Percentiles rank a stretch among this genome's conserved stretches.
Conservation (phyloP, 2,888 invertebrate species). For the Sarcophaga caerulescens region DNA sequence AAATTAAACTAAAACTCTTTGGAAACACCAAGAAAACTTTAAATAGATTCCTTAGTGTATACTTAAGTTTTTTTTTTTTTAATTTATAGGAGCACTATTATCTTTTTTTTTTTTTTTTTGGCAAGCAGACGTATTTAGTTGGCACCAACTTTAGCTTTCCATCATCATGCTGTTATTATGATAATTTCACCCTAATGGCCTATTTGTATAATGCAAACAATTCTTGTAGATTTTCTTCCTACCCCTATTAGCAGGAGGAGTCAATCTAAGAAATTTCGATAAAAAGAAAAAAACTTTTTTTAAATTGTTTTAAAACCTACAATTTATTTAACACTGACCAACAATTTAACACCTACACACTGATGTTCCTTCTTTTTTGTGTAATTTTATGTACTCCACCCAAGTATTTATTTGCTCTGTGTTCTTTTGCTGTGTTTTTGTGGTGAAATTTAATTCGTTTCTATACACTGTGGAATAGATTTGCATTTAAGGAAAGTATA, state of each 20-base stretch:
- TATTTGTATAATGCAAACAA: constrained; percentile 5
- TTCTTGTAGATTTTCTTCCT: not conserved
- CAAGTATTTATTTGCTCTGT: not conserved
- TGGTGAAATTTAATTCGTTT: not conserved
- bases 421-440: not conserved
- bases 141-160: not conserved
- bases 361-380: not conserved
- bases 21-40: no score
- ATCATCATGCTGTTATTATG: constrained; percentile 1
- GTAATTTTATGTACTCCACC: not conserved
- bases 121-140: not conserved
- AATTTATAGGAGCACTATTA: not conserved
- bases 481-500: not conserved
- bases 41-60: not conserved
- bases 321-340: not conserved
- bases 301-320: not conserved
- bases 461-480: not conserved
- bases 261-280: not conserved
- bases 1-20: no score
- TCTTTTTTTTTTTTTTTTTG: not conserved
- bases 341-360: constrained; percentile 16
- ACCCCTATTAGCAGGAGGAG: not conserved
- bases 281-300: not conserved
- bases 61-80: not conserved
- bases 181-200: constrained; percentile 27